Conservation (phyloP, 2,888 invertebrate species). For the Hydrotaea diabolus region DNA sequence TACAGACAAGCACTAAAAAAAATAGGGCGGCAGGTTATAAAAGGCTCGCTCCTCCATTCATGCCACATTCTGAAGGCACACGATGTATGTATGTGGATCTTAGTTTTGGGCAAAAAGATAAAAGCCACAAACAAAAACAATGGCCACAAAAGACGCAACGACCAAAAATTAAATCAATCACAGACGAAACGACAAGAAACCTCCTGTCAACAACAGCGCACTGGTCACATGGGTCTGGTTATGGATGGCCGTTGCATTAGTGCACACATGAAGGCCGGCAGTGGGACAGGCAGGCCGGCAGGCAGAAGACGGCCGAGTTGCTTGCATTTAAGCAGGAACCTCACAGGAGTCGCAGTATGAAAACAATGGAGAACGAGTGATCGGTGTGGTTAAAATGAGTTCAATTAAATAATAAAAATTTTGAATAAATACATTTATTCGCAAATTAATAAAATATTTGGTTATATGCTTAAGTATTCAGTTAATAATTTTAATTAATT, state of each 20-base stretch:
- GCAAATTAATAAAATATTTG: no score
- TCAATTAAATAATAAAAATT: no score
- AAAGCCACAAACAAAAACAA: conserved; percentile 17
- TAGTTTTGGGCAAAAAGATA: conserved; percentile 23
- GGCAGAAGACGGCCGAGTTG: background rate
- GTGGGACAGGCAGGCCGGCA: background rate
- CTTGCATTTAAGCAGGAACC: conserved; percentile 37
- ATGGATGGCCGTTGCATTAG: conserved; percentile 7
- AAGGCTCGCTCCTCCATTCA: conserved; percentile 39
- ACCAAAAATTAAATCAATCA: conserved; percentile 64
- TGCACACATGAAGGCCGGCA: conserved; percentile 29
- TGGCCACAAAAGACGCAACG: conserved; percentile 26
- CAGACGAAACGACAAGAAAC: conserved; percentile 36
- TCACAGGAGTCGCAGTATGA: conserved; percentile 60
- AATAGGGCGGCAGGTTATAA: conserved; percentile 60
- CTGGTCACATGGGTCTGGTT: conserved; percentile 3
- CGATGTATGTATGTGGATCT: conserved; percentile 22
- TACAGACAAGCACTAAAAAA: conserved; percentile 11
- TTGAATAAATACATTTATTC: no score
- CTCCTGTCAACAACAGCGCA: conserved; percentile 33
- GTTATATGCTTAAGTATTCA: no score
- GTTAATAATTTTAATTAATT: no score
- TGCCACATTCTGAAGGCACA: conserved; percentile 26
- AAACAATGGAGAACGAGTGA: conserved; percentile 42
- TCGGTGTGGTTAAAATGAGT: background rate